A percentile compares a stretch with the other conserved stretches of the same genome.
phyloP scores from a whole-genome alignment of 1,140 invertebrate genomes.

The Drosophila arizonae region DNA sequence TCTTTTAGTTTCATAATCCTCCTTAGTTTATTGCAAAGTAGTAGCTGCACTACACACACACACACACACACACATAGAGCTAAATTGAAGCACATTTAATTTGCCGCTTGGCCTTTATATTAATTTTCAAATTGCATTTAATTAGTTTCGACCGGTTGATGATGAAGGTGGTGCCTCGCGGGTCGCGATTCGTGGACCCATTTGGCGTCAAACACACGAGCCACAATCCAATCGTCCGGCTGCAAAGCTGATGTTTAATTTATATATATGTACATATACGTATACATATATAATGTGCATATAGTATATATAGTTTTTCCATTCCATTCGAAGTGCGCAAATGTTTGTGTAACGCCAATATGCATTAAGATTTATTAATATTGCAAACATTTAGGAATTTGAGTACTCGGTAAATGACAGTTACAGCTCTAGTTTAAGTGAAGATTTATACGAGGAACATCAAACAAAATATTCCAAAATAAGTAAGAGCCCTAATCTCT shows the following conservation, averaged over 20 bases:
- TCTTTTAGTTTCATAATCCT: no score
- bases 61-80: background rate
- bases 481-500: no score
- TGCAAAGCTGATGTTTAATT: constrained; percentile 1
- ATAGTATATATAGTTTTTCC: no score
- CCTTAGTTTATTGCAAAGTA: no score
- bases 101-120: constrained; percentile 9
- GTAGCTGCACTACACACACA: background rate
- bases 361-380: background rate
- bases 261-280: background rate
- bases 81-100: constrained; percentile 3
- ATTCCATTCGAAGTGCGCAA: background rate
- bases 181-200: background rate
- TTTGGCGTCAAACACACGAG: background rate
- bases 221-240: background rate
- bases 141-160: constrained; percentile 9
- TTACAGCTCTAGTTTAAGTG: no score
- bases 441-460: no score
- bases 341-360: background rate
- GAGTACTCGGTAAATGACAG: no score
- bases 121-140: constrained; percentile 15
- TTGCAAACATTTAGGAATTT: no score
- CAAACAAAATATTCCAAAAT: no score
- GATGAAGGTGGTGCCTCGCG: background rate
- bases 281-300: no score